Percentiles rank a stretch among this genome's conserved stretches.
Conservation (phyloP, 2,797 vertebrate species). For the Chelon labrosus region DNA sequence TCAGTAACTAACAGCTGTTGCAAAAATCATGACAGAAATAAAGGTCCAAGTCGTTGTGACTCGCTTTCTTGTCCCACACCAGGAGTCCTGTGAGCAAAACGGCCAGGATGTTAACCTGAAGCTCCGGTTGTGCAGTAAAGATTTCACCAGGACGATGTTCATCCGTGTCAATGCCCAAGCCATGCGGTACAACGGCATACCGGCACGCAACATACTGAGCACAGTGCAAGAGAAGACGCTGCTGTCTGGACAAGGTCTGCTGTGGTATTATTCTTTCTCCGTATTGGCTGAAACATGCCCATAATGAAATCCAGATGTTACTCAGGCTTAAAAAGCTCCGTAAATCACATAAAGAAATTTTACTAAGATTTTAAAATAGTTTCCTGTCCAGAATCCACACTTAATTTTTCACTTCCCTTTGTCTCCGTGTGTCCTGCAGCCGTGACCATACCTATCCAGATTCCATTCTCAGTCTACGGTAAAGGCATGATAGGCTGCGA, state of each 20-base stretch:
- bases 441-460: constrained; percentile 10
- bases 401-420: neutral
- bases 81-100: neutral
- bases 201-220: neutral
- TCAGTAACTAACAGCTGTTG: too few species aligned
- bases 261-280: too few species aligned
- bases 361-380: too few species aligned
- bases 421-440: neutral
- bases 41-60: neutral
- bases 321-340: too few species aligned
- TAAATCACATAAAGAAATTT: too few species aligned
- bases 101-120: constrained; percentile 27
- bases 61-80: neutral
- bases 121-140: constrained; percentile 20
- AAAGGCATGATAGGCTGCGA: neutral
- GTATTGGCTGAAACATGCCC: too few species aligned
- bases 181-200: constrained; percentile 4
- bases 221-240: neutral
- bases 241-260: constrained; percentile 8
- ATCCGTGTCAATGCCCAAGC: constrained; percentile 9
- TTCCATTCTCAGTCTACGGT: neutral
- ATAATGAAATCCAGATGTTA: too few species aligned
- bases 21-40: too few species aligned
- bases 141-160: accelerated
- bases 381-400: too few species aligned